A percentile compares a stretch with the other conserved stretches of the same genome.
Conservation (phyloP, 1,140 invertebrate species). For the Drosophila punjabiensis region DNA sequence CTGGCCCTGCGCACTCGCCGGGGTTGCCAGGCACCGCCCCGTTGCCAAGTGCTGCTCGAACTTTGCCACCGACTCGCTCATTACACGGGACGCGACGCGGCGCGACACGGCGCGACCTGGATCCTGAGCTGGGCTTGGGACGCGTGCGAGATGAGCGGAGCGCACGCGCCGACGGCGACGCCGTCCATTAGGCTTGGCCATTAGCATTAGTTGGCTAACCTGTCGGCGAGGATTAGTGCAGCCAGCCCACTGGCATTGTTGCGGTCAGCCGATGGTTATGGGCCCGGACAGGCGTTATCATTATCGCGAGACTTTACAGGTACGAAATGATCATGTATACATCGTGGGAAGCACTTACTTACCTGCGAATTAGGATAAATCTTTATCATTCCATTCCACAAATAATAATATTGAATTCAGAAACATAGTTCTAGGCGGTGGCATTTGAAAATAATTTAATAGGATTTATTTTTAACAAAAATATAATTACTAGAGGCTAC, state of each 20-base stretch:
- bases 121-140: constrained; percentile 1
- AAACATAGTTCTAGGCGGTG: background rate
- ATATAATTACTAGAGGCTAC: constrained; percentile 59
- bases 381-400: background rate
- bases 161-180: constrained; percentile 24
- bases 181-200: constrained; percentile 60
- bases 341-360: constrained; percentile 20
- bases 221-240: constrained; percentile 73
- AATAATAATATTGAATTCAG: background rate
- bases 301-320: constrained; percentile 20
- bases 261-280: constrained; percentile 66
- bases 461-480: constrained; percentile 75
- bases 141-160: constrained; percentile 7
- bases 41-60: constrained; percentile 63
- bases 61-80: constrained; percentile 56
- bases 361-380: background rate
- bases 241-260: constrained; percentile 38
- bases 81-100: constrained; percentile 65
- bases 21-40: constrained; percentile 73
- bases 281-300: constrained; percentile 21
- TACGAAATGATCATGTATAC: constrained; percentile 22
- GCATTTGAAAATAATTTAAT: constrained; percentile 78
- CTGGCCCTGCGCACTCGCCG: constrained; percentile 23
- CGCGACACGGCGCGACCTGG: constrained; percentile 38
- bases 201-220: constrained; percentile 75